phyloP scores from a whole-genome alignment of 2,113 vertebrate genomes.

The Silurus glanis region DNA sequence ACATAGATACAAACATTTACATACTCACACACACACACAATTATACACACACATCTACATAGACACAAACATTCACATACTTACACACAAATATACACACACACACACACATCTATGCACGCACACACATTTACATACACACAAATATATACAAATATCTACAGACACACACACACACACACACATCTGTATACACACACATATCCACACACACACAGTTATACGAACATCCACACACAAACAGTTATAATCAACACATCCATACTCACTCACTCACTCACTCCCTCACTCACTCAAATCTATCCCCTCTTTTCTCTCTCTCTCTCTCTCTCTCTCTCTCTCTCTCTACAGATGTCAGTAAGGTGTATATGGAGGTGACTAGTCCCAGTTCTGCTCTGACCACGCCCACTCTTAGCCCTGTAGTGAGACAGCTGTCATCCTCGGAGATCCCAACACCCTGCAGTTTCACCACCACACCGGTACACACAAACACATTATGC shows the following conservation, averaged over 20 bases:
- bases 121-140: not conserved
- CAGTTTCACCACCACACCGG: conserved; percentile 64
- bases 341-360: conserved; percentile 65
- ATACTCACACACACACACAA: no score
- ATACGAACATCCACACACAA: no score
- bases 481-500: conserved; percentile 41
- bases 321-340: not conserved
- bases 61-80: no score
- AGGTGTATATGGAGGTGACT: conserved; percentile 74
- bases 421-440: conserved; percentile 78
- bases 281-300: not conserved
- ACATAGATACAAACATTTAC: no score
- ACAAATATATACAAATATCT: not conserved
- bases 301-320: not conserved
- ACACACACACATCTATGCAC: not conserved
- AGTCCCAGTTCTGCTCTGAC: conserved; percentile 72
- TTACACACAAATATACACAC: not conserved
- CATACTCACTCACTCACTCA: no score
- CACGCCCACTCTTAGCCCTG: conserved; percentile 71
- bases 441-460: conserved; percentile 72
- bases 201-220: no score
- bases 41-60: no score
- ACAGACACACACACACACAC: not conserved
- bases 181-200: not conserved
- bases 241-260: no score